phyloP scores from a whole-genome alignment of 2,888 invertebrate genomes.

The Drosophila quinaria region DNA sequence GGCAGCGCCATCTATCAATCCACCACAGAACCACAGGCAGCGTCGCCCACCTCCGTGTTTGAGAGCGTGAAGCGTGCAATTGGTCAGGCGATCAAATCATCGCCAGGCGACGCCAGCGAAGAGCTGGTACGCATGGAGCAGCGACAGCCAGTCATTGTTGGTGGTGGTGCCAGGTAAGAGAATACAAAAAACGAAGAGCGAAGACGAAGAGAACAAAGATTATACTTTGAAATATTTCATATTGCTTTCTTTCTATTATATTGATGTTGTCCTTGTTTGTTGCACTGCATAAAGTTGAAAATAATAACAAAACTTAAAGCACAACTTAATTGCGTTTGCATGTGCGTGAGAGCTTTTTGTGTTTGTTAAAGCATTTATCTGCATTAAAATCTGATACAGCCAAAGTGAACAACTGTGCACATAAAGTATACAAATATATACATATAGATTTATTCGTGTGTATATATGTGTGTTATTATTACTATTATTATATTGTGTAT shows the following conservation, averaged over 20 bases:
- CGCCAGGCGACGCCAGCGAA: slow-evolving; percentile 81
- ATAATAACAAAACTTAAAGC: slow-evolving; percentile 21
- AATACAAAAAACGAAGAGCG: slow-evolving; percentile 1
- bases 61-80: slow-evolving; percentile 85
- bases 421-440: slow-evolving; percentile 1
- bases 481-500: slow-evolving; percentile 11
- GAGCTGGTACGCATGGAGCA: slow-evolving; percentile 83
- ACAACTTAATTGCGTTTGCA: slow-evolving; percentile 65
- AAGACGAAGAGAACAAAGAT: slow-evolving; percentile 1
- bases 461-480: slow-evolving; percentile 8
- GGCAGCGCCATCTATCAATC: slow-evolving; percentile 85
- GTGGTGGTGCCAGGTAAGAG: slow-evolving; percentile 85
- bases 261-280: slow-evolving; percentile 40
- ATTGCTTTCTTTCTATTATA: slow-evolving; percentile 36
- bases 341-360: slow-evolving; percentile 63
- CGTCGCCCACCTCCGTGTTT: slow-evolving; percentile 84
- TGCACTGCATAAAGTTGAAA: slow-evolving; percentile 23
- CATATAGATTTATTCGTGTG: slow-evolving; percentile 2
- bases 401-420: slow-evolving; percentile 30
- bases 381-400: slow-evolving; percentile 41
- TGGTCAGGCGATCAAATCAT: slow-evolving; percentile 85
- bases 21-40: slow-evolving; percentile 84
- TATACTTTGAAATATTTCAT: slow-evolving; percentile 8
- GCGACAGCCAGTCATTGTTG: slow-evolving; percentile 83
- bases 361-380: slow-evolving; percentile 43